These are phyloP conservation scores for Gopherus flavomarginatus DNA, from an alignment of 2,113 vertebrate species.

Conservation along the genomic window DNA sequence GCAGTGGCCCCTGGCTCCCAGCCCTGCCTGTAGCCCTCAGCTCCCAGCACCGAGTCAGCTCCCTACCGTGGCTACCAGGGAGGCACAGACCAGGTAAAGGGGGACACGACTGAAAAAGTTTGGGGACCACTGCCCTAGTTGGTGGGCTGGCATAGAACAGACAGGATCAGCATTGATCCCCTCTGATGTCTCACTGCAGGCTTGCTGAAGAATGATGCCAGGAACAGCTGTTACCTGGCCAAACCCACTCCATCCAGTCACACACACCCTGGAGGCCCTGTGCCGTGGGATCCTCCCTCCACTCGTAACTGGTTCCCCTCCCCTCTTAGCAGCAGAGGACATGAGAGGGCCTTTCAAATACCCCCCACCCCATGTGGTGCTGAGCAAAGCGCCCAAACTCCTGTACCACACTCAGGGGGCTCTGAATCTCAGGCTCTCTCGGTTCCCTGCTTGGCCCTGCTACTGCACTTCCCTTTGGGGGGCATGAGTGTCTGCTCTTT, in stretches of 20 bases:
- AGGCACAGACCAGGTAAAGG: too few relatives aligned
- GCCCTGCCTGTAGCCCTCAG: too few relatives aligned
- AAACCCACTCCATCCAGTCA: neutral
- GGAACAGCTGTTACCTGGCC: too few relatives aligned
- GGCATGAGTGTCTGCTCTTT: neutral
- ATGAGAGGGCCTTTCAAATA: neutral
- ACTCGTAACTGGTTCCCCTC: neutral
- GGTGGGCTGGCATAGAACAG: neutral
- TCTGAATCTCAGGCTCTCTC: neutral
- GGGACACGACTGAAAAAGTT: too few relatives aligned
- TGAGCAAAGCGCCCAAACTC: accelerated
- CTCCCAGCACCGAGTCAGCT: too few relatives aligned
- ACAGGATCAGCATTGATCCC: neutral
- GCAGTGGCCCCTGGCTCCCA: too few relatives aligned
- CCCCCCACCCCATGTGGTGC: neutral
- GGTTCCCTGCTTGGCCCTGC: neutral
- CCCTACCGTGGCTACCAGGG: too few relatives aligned
- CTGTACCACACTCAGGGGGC: neutral
- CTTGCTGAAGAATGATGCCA: neutral
- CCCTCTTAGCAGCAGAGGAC: neutral
- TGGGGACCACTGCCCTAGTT: neutral
- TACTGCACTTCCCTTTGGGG: neutral
- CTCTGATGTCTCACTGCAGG: neutral
- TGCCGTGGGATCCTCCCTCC: neutral
- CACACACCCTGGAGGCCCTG: neutral